Base-by-base conservation (phyloP, 2,797 vertebrate genomes). In the Poeciliopsis gracilis region DNA sequence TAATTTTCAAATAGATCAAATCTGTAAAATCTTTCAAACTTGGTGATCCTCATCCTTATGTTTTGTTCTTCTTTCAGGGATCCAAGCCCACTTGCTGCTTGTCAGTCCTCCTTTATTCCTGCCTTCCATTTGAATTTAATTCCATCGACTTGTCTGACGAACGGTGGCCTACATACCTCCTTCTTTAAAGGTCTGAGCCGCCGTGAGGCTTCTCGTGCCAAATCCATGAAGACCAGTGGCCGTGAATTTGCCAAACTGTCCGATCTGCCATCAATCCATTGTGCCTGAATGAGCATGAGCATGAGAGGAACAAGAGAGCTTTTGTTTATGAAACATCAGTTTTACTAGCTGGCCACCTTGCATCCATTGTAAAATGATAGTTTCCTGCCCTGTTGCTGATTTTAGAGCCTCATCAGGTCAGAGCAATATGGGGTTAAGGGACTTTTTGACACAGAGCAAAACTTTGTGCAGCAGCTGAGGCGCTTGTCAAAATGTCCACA, bases 131-230 rank as follows among this genome's bases (percentile, higher is more conserved):
- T 83, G 61, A 83, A 72, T 82, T 43, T 81, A 89, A 77, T 80
- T 80, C 1, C 10, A 25, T 43, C 74, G 83, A 90, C 90, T 81
- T 67, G 81, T 36, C 79, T 72, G 41, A 77, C 71, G 66, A 84
- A 57, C 45, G 1, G 9, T 87, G 93, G 55, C 92, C 92, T 87
- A 94, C 79, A 91, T 93, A 87, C 90, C 90, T 82, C 90, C 71
- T 86, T 90, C 41, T 76, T 61, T 23, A 71, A 72, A 80, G 70
- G 72, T 87, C 83, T 82, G 36, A 11, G 78, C 86, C 2, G 88
- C 89, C 53, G 66, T 63, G 2, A 86, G 90, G 90, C 87, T 77
- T 80, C 51, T 81, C 47, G 78, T 90, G 88, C 83, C 89, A 88
- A 81, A 86, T 80, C 77, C 78, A 80, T 86, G 47, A 85, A 80